phyloP scores from a whole-genome alignment of 2,113 vertebrate species.

The Glaucomys volans region DNA sequence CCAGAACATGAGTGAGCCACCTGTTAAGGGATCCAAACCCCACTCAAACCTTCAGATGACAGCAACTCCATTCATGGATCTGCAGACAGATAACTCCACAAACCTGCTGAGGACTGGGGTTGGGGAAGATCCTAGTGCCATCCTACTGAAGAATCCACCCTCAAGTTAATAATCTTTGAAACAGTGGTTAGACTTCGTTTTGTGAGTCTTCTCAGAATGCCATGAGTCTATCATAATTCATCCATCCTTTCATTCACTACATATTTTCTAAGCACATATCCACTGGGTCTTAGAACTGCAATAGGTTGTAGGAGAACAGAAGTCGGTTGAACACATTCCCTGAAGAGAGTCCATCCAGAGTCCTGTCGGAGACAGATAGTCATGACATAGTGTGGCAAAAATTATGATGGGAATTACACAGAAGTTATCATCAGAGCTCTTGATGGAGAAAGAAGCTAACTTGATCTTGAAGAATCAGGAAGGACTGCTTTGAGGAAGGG shows the following conservation, averaged over 20 bases:
- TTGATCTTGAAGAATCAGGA: neutral
- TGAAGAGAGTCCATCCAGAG: neutral
- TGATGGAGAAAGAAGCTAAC: neutral
- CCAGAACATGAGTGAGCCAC: neutral
- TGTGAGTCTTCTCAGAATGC: neutral
- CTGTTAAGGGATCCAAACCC: neutral
- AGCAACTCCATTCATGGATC: neutral
- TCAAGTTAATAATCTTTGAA: neutral
- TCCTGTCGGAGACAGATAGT: neutral
- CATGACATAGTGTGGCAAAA: neutral
- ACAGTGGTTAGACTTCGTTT: neutral
- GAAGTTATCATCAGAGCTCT: neutral
- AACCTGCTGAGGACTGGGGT: too few species aligned
- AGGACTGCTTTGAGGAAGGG: neutral
- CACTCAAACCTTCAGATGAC: neutral
- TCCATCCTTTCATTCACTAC: neutral
- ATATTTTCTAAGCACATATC: neutral
- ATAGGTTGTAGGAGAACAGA: neutral
- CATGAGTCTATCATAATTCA: neutral
- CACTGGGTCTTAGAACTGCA: neutral
- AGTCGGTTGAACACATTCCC: neutral
- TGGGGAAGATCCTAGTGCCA: neutral
- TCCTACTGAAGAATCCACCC: neutral
- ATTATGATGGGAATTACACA: neutral
- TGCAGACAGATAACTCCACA: neutral